Conservation (phyloP, 2,888 invertebrate species). For the Eulithis prunata region DNA sequence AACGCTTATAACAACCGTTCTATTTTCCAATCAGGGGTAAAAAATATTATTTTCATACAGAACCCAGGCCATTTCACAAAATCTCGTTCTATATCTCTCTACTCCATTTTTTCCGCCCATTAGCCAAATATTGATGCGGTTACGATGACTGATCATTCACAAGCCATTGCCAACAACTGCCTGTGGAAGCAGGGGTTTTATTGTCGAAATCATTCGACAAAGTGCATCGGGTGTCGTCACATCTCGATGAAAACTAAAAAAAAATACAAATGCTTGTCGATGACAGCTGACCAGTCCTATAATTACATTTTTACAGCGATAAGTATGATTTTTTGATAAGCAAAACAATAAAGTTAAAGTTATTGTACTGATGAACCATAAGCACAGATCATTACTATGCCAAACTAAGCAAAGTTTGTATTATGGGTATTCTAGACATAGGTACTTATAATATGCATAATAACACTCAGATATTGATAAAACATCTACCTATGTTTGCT, state of each 20-base stretch:
- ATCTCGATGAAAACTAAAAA: neutral
- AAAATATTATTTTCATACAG: slow-evolving; percentile 26
- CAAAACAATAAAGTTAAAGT: no score
- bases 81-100: slow-evolving; percentile 23
- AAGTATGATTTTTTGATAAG: no score
- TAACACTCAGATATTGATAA: neutral
- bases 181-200: slow-evolving; percentile 37
- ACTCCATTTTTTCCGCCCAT: slow-evolving; percentile 59
- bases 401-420: no score
- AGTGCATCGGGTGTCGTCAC: neutral
- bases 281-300: no score
- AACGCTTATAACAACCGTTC: no score
- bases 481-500: no score
- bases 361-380: no score
- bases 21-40: no score
- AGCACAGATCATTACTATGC: no score
- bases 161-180: slow-evolving; percentile 50
- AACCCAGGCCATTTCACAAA: slow-evolving; percentile 31
- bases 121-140: slow-evolving; percentile 69
- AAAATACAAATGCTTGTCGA: neutral
- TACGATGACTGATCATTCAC: slow-evolving; percentile 41
- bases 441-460: neutral
- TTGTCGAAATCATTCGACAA: neutral
- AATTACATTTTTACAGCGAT: no score
- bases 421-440: no score